Base-by-base conservation (phyloP, 2,888 invertebrate species). In the Hydraecia micacea region DNA sequence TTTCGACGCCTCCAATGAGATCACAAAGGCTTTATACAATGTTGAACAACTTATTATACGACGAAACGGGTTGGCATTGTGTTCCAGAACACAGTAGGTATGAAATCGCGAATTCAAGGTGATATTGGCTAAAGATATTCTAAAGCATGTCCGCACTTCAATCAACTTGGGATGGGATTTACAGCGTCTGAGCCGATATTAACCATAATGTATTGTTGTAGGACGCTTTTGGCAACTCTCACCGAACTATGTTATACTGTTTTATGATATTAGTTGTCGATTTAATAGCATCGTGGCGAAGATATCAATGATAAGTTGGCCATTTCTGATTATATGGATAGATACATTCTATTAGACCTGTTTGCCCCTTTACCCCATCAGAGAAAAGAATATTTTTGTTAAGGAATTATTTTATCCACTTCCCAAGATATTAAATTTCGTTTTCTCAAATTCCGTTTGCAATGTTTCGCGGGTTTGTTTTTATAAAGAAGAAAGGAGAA, bases 121-220 rank as follows among this genome's bases (percentile, higher is more conserved):
- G 89, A 92, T 92, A 91, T 93, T 93, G 92, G 92, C 91, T 89
- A 93, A 93, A 94, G 91, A 93, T 93, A 93, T 93, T 93, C 92
- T 88, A 87, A 91, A 88, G 89, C 91, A 90, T 92, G 91, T 88
- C 90, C 90, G 89, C 88, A 90, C 90, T 90, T 90, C 89, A 88
- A 91, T 91, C 87, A 87, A 83, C 75, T 81, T 73, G 77, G 60
- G 86, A 86, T 73, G 77, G 60, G 86, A 86, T 88, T 88, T 85
- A 86, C 83, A 86, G 74, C 73, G 79, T 81, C 84, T 86, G 77
- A 83, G 77, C 83, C 69, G 79, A 83, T 86, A 85, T 87, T 88
- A 85, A 86, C 84, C 75, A 80, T 83, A 83, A 84, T 77, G 63
- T 90, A 86, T 88, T 75, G 81, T 79, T 77, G 46, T 75, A 68